phyloP scores from a whole-genome alignment of 2,797 vertebrate species.

The Characodon lateralis region DNA sequence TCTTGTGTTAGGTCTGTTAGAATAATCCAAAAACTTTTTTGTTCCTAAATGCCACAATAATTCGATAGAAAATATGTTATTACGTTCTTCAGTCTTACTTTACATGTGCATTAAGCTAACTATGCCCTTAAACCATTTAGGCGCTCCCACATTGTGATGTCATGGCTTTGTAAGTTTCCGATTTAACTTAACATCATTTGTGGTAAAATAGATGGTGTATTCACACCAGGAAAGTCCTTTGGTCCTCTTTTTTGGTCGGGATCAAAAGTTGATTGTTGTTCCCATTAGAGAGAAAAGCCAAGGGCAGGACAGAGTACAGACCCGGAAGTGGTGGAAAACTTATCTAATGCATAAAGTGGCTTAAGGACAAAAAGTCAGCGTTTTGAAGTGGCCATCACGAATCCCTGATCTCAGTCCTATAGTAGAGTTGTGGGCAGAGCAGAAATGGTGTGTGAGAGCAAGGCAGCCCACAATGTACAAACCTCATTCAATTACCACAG shows the following conservation, averaged over 20 bases:
- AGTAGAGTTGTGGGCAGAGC: not conserved
- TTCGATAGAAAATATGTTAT: not conserved
- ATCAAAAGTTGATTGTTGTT: too few species aligned
- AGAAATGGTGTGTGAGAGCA: not conserved
- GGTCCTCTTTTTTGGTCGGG: too few species aligned
- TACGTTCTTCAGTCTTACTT: not conserved
- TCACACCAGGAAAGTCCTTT: too few species aligned
- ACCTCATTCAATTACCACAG: not conserved
- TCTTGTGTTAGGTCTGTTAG: not conserved
- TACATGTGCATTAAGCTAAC: not conserved
- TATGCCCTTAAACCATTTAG: not conserved
- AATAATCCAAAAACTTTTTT: not conserved
- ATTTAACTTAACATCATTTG: not conserved
- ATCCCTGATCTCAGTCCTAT: not conserved
- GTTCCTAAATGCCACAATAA: not conserved
- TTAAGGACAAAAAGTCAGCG: not conserved
- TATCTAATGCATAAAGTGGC: too few species aligned
- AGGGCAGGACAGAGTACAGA: too few species aligned
- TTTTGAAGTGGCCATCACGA: not conserved
- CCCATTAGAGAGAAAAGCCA: too few species aligned
- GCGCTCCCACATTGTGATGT: not conserved
- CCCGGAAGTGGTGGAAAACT: too few species aligned
- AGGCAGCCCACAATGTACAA: not conserved
- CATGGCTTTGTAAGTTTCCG: not conserved
- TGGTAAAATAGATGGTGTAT: too few species aligned